Percentiles rank a stretch among this genome's conserved stretches.
phyloP scores from a whole-genome alignment of 1,140 invertebrate species.

The Leucophenga varia region DNA sequence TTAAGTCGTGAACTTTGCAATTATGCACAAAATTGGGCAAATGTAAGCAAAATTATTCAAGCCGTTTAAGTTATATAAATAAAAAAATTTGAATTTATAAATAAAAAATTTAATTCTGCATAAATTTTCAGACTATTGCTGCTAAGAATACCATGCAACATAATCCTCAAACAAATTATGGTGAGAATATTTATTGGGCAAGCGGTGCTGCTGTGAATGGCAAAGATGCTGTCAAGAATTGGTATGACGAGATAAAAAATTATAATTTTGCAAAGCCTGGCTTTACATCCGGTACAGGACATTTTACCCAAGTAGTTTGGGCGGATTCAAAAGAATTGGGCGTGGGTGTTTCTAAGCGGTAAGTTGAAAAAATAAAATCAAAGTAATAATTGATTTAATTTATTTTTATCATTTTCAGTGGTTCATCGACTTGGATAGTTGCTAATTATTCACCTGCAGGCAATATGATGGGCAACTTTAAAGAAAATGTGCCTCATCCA shows the following conservation, averaged over 20 bases:
- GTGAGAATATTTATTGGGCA: slow-evolving; percentile 80
- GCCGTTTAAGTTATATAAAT: not conserved
- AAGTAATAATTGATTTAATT: not conserved
- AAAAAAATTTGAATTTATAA: not conserved
- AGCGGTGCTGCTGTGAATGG: slow-evolving; percentile 62
- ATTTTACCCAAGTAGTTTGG: slow-evolving; percentile 77
- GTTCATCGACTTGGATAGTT: slow-evolving; percentile 30
- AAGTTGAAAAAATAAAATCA: not conserved
- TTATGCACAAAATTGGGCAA: slow-evolving; percentile 15
- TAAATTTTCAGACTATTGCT: slow-evolving; percentile 21
- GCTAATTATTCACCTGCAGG: slow-evolving; percentile 48
- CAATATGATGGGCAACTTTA: slow-evolving; percentile 27
- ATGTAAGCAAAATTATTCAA: slow-evolving; percentile 18
- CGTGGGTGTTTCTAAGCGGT: slow-evolving; percentile 67
- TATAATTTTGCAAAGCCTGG: slow-evolving; percentile 65
- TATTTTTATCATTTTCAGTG: slow-evolving; percentile 16
- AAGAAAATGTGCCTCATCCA: slow-evolving; percentile 36
- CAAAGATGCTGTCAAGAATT: slow-evolving; percentile 62
- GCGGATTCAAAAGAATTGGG: slow-evolving; percentile 68
- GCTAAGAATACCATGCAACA: slow-evolving; percentile 58
- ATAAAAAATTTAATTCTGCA: not conserved
- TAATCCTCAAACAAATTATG: slow-evolving; percentile 72
- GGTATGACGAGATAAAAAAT: slow-evolving; percentile 64
- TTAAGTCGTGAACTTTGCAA: slow-evolving; percentile 14
- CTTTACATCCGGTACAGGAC: slow-evolving; percentile 65